Evolutionary conservation across 1,140 invertebrate genomes (phyloP).

Genomic region (Brachionus koreanus): DNA sequence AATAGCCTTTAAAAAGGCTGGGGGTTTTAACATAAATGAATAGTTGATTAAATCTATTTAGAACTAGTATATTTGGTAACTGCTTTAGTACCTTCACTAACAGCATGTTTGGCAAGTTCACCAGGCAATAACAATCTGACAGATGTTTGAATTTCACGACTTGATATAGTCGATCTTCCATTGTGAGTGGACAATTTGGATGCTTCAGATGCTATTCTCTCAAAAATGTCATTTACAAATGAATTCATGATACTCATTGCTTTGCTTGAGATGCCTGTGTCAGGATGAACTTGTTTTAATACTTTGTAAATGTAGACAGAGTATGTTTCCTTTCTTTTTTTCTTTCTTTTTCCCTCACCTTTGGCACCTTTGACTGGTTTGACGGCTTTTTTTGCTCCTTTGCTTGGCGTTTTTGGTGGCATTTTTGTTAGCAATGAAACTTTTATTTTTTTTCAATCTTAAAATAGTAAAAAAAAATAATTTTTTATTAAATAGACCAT

Average conservation of each 20-base stretch:
- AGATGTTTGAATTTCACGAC: constrained; percentile 65
- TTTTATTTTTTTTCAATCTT: not conserved
- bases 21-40: no score
- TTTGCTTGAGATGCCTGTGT: constrained; percentile 61
- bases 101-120: constrained; percentile 50
- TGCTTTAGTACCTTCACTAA: no score
- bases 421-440: not conserved
- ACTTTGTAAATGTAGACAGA: no score
- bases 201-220: constrained; percentile 68
- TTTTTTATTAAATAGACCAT: no score
- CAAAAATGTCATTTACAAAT: constrained; percentile 68
- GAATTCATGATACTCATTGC: no score
- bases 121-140: constrained; percentile 65
- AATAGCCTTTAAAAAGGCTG: not conserved
- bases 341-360: constrained; percentile 21
- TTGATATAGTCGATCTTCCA: constrained; percentile 65
- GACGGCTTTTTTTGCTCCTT: constrained; percentile 42
- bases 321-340: constrained; percentile 33
- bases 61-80: no score
- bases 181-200: constrained; percentile 58
- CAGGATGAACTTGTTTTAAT: constrained; percentile 60
- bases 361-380: constrained; percentile 12
- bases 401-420: constrained; percentile 30
- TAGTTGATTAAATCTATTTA: no score
- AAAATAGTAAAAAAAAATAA: no score